Evolutionary conservation across 2,797 vertebrate species (phyloP), one percentile per base, ranked within the genome.

Genomic region (Liasis olivaceus): DNA sequence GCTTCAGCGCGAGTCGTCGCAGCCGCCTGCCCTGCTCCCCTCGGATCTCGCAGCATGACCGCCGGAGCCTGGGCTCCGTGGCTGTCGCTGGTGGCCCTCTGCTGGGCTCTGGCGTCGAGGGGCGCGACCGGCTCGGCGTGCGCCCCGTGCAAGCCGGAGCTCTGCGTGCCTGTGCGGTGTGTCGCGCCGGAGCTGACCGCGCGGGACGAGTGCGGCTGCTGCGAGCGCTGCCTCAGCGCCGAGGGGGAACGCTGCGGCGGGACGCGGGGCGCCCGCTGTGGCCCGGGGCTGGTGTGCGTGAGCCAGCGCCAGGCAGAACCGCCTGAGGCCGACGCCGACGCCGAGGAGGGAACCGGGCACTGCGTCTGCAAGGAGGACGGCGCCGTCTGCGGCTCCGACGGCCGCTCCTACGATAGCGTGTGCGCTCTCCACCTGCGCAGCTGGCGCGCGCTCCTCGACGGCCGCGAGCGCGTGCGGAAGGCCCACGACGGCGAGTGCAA

Each of bases 311-410:
- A 20, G 13, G n/a, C 69, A 2, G 91, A 14, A 14, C 28, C 1
- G 89, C 4, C 94, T 88, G 42, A 11, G 91, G 4, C 94, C n/a
- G n/a, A n/a, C n/a, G n/a, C n/a, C 85, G 66, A 59, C 60, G 88
- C 11, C 4, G 87, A 91, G 22, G 96, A 97, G 85, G 97, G 97
- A 60, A 96, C 96, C 3, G 97, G 97, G 17, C 93, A 95, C 13
- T 98, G 97, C 63, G 93, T 97, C 91, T 98, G 97, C 92, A 95
- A 97, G 91, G 96, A 96, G 91, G 97, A 97, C 87, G 97, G 97
- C 42, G 42, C 95, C 0, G 97, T 98, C 77, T 98, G 97, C 54
- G 97, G 97, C 54, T 97, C 97, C 36, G 97, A 98, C 94, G 96
- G 97, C 89, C 96, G 91, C 91, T 96, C 97, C 54, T 97, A 98